Evolutionary conservation across 2,888 invertebrate genomes (phyloP).

Genomic region (Notodromas monacha): DNA sequence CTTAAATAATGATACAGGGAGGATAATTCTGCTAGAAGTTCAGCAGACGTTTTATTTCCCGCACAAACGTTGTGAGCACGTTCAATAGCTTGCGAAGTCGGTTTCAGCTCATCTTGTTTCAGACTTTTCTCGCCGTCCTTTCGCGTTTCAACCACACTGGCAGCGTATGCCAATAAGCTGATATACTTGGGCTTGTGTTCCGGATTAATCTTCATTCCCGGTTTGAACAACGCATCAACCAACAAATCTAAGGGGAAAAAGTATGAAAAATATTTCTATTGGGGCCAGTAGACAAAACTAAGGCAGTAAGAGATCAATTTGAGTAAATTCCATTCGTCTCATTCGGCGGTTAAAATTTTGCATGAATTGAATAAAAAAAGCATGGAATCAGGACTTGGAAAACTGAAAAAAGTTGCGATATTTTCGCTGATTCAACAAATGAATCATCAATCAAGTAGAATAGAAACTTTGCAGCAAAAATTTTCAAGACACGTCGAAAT

Average conservation of each 20-base stretch:
- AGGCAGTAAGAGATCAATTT: no score
- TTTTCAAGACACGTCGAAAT: no score
- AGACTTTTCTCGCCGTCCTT: conserved; percentile 20
- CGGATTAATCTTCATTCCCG: conserved; percentile 57
- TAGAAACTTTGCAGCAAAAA: no score
- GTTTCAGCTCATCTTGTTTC: conserved; percentile 64
- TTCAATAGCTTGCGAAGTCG: conserved; percentile 63
- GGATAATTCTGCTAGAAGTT: conserved; percentile 61
- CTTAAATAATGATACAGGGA: conserved; percentile 62
- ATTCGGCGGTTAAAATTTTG: no score
- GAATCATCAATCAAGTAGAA: no score
- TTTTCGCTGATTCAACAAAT: no score
- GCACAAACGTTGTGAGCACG: conserved; percentile 70
- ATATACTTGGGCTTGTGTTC: conserved; percentile 93
- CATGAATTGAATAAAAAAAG: no score
- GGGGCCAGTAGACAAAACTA: not conserved
- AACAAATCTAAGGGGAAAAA: conserved; percentile 64
- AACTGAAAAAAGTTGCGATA: no score
- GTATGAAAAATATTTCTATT: no score
- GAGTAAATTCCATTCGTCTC: no score
- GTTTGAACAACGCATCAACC: conserved; percentile 69
- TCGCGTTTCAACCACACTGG: conserved; percentile 59
- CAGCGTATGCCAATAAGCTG: conserved; percentile 66
- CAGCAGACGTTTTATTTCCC: conserved; percentile 64
- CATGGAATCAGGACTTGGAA: no score